phyloP scores from a whole-genome alignment of 1,140 invertebrate genomes.

The Notospermus geniculatus region DNA sequence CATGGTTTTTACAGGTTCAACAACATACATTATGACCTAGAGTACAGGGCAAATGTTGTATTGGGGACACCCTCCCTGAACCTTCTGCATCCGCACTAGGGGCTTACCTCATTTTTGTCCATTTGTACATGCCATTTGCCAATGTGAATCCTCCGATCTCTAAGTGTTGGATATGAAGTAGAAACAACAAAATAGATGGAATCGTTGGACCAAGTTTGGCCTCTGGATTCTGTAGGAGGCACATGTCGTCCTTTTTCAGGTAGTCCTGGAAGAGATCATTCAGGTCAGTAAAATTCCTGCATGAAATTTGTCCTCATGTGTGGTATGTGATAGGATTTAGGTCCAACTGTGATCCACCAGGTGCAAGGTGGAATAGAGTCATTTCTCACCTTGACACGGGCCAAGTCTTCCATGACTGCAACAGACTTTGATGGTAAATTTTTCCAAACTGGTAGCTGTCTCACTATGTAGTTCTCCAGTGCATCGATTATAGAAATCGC shows the following conservation, averaged over 20 bases:
- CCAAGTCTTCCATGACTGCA: constrained; percentile 41
- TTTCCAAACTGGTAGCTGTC: constrained; percentile 41
- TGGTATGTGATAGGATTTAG: no score
- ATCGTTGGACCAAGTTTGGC: constrained; percentile 45
- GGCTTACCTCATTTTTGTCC: constrained; percentile 50
- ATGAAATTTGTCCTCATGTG: no score
- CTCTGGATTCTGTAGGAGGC: constrained; percentile 39
- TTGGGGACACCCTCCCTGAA: no score
- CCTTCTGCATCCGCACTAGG: no score
- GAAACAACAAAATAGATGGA: constrained; percentile 41
- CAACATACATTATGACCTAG: no score
- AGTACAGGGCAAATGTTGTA: no score
- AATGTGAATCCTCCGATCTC: constrained; percentile 52
- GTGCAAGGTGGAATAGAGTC: no score
- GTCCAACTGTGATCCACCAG: no score
- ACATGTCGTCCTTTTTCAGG: constrained; percentile 42
- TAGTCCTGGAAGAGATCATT: constrained; percentile 34
- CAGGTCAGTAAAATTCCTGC: no score
- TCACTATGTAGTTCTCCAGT: constrained; percentile 48
- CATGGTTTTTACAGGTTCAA: no score
- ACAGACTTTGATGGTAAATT: constrained; percentile 38
- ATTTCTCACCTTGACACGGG: constrained; percentile 34
- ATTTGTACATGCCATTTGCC: constrained; percentile 53
- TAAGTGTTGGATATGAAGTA: constrained; percentile 49
- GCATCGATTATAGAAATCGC: constrained; percentile 49